Evolutionary conservation across 2,113 vertebrate species (phyloP).

Genomic region (Arenaria interpres): DNA sequence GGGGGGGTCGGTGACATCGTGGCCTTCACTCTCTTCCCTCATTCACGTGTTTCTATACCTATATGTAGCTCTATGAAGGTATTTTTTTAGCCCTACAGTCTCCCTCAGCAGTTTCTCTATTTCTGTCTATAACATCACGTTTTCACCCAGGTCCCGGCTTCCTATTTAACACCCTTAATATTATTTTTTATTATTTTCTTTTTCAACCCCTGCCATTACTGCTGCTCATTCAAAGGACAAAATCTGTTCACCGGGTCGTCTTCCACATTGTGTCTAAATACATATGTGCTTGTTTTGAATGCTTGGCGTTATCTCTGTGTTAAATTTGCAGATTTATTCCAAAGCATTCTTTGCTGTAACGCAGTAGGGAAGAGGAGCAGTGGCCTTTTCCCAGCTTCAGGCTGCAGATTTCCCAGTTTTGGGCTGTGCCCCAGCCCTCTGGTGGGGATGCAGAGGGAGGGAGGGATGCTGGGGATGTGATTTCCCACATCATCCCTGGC

Average conservation of each 20-base stretch:
- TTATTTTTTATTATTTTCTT: too few species aligned
- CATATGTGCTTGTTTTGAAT: background rate
- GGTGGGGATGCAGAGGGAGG: background rate
- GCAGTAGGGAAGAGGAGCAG: rapidly evolving
- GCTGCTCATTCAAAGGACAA: background rate
- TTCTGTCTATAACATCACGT: background rate
- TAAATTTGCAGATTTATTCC: background rate
- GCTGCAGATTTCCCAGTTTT: background rate
- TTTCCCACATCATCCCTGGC: rapidly evolving
- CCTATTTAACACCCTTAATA: background rate
- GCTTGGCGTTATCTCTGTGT: rapidly evolving
- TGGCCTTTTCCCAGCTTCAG: too few species aligned
- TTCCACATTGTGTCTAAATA: background rate
- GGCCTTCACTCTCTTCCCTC: background rate
- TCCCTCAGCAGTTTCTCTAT: background rate
- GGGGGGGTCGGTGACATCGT: rapidly evolving
- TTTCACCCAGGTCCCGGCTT: background rate
- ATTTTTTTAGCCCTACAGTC: background rate
- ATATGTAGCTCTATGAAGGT: background rate
- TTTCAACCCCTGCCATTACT: background rate
- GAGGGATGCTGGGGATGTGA: background rate
- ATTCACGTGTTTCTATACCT: background rate
- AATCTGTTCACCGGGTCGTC: rapidly evolving
- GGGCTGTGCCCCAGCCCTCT: rapidly evolving
- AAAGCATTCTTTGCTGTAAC: background rate